phyloP scores from a whole-genome alignment of 2,888 invertebrate genomes.

The Agonopterix heracliana region DNA sequence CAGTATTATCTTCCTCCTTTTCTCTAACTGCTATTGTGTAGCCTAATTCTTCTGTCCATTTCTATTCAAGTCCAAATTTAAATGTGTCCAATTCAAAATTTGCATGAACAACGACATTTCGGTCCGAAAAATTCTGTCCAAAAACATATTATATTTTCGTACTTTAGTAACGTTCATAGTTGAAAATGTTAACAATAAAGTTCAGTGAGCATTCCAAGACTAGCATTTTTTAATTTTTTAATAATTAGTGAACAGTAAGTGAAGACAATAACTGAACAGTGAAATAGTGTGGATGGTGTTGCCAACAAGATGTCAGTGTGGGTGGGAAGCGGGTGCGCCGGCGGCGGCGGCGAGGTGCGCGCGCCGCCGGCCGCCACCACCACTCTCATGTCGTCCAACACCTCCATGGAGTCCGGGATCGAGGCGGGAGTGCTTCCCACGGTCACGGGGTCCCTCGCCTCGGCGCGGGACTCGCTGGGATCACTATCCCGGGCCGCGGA shows the following conservation, averaged over 20 bases:
- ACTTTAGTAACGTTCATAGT: neutral
- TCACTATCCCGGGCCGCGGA: constrained; percentile 78
- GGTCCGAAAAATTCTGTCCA: constrained; percentile 4
- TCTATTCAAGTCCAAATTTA: neutral
- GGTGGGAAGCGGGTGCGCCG: constrained; percentile 63
- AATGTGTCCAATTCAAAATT: constrained; percentile 7
- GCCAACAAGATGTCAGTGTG: constrained; percentile 63
- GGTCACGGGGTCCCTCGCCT: constrained; percentile 81
- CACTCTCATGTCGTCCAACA: constrained; percentile 63
- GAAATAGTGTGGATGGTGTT: constrained; percentile 60
- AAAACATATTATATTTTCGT: constrained; percentile 1
- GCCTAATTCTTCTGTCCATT: constrained; percentile 26
- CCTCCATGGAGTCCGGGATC: constrained; percentile 79
- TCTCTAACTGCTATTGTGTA: constrained; percentile 13
- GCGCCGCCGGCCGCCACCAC: constrained; percentile 46
- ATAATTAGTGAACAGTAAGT: neutral
- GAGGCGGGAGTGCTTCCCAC: constrained; percentile 83
- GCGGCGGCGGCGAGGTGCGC: constrained; percentile 41
- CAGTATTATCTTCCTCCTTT: constrained; percentile 32
- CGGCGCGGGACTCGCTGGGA: constrained; percentile 73
- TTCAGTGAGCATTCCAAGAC: too few relatives aligned
- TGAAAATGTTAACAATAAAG: too few relatives aligned
- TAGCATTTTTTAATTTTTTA: too few relatives aligned
- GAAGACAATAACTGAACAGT: neutral
- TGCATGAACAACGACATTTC: neutral